These are phyloP conservation scores for Vulpes lagopus DNA, from an alignment of 2,113 vertebrate genomes.

Conservation along the genomic window DNA sequence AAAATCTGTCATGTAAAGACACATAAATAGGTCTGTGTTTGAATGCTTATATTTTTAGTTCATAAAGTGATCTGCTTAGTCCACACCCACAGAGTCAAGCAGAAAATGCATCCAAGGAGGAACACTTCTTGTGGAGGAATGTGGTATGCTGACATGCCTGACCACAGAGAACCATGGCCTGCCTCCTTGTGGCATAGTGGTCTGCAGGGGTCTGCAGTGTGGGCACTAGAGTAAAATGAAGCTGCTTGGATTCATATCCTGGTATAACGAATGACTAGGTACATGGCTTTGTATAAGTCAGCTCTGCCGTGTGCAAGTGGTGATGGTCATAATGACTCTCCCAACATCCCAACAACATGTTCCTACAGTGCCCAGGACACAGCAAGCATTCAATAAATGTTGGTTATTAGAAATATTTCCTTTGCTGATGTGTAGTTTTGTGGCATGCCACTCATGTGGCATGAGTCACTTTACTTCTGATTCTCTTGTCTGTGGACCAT, in stretches of 20 bases:
- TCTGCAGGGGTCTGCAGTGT: not conserved
- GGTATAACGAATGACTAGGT: not conserved
- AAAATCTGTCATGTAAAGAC: not conserved
- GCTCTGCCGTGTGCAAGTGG: not conserved
- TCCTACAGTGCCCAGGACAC: not conserved
- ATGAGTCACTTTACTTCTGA: not conserved
- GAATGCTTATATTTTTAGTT: not conserved
- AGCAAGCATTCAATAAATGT: not conserved
- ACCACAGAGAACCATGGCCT: no score
- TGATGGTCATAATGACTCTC: not conserved
- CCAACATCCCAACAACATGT: not conserved
- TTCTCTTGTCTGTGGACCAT: not conserved
- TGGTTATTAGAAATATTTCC: not conserved
- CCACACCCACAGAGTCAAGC: no score
- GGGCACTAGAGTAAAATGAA: not conserved
- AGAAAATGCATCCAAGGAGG: not conserved
- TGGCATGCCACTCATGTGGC: no score
- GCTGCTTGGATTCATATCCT: not conserved
- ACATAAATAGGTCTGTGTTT: not conserved
- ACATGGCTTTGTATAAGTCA: not conserved
- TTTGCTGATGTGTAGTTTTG: not conserved
- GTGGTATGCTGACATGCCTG: not conserved
- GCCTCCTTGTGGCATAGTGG: not conserved
- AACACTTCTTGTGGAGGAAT: not conserved
- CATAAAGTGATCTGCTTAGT: not conserved